Evolutionary conservation across 2,797 vertebrate species (phyloP).

Genomic region (Sternotherus odoratus): DNA sequence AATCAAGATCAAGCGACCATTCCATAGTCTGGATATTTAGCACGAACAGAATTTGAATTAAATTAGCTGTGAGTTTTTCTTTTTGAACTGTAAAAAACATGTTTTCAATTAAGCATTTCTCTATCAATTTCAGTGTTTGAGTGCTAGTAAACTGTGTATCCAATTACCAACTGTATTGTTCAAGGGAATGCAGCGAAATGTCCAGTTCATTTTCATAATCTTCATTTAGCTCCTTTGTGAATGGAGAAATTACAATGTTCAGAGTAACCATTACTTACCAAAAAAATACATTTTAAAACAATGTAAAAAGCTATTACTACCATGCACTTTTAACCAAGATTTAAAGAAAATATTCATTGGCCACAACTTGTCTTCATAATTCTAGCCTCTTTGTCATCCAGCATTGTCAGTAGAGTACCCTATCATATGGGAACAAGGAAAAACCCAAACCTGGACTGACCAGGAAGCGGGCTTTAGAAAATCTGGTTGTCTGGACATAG

Average conservation of each 20-base stretch:
- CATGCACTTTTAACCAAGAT: not conserved
- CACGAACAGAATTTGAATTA: too few relatives aligned
- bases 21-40: rapidly evolving
- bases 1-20: not conserved
- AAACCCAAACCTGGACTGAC: not conserved
- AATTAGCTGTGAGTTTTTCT: too few relatives aligned
- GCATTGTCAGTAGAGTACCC: not conserved
- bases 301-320: not conserved
- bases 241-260: not conserved
- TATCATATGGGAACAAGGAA: rapidly evolving
- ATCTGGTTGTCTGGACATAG: not conserved
- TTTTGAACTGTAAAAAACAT: too few relatives aligned
- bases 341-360: not conserved
- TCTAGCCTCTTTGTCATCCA: not conserved
- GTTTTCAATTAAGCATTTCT: too few relatives aligned
- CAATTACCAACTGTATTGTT: not conserved
- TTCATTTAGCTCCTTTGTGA: not conserved
- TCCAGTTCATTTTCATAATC: constrained; percentile 25
- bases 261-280: not conserved
- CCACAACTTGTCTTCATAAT: not conserved
- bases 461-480: not conserved
- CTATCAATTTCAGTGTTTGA: not conserved
- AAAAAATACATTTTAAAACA: constrained; percentile 9
- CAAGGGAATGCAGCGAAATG: constrained; percentile 25
- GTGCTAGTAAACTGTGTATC: not conserved